These are phyloP conservation scores for Anguilla pacifica DNA, from an alignment of 2,797 vertebrate species.

Conservation along the genomic window DNA sequence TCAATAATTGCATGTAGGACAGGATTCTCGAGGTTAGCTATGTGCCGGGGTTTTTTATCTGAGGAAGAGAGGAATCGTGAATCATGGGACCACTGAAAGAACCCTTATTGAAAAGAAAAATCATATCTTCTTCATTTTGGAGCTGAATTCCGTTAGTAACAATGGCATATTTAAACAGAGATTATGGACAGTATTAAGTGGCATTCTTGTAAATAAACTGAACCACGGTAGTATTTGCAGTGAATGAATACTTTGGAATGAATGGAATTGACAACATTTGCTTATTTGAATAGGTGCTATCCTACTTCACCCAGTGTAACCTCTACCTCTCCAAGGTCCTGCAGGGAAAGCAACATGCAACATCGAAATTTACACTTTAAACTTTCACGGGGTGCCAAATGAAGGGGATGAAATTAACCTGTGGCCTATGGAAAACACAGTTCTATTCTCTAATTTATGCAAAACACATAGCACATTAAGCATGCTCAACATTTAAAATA, in stretches of 20 bases:
- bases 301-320: background rate
- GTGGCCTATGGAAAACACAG: background rate
- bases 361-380: conserved; percentile 1
- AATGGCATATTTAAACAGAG: background rate
- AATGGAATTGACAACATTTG: background rate
- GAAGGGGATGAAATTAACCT: background rate
- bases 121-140: background rate
- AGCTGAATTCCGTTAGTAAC: background rate
- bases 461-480: background rate
- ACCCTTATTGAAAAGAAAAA: background rate
- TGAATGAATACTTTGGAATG: background rate
- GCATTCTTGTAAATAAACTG: background rate
- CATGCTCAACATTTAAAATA: background rate
- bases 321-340: background rate
- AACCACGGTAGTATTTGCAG: background rate
- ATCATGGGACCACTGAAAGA: background rate
- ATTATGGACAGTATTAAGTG: background rate
- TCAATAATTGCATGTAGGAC: background rate
- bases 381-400: background rate
- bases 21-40: background rate
- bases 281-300: background rate
- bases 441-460: background rate
- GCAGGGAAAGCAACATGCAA: background rate
- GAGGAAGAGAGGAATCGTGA: background rate
- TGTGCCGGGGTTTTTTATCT: background rate